Evolutionary conservation across 2,888 invertebrate species (phyloP).

Genomic region (Dorcus parallelipipedus): DNA sequence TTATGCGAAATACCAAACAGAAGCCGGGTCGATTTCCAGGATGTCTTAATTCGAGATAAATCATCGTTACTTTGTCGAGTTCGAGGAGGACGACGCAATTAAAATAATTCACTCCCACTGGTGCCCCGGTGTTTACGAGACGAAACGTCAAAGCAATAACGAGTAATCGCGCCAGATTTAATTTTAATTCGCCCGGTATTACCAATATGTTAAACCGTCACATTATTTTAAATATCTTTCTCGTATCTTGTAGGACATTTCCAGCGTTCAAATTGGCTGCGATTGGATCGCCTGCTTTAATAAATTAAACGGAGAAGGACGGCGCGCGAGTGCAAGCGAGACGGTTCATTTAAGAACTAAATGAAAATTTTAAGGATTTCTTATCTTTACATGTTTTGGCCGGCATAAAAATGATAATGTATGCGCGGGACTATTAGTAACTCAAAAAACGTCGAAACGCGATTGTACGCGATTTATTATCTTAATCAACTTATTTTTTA

Average conservation of each 20-base stretch:
- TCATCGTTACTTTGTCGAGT: too few relatives aligned
- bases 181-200: neutral
- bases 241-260: slow-evolving; percentile 2
- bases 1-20: neutral
- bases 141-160: neutral
- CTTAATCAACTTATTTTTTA: slow-evolving; percentile 3
- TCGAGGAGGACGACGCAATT: neutral
- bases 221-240: slow-evolving; percentile 3
- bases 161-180: neutral
- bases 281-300: neutral
- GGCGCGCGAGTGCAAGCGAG: neutral
- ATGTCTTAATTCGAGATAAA: too few relatives aligned
- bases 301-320: neutral
- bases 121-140: neutral
- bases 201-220: neutral
- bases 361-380: neutral
- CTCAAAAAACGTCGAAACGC: slow-evolving; percentile 3
- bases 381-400: slow-evolving; percentile 3
- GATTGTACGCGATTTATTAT: slow-evolving; percentile 7
- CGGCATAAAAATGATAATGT: slow-evolving; percentile 2
- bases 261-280: neutral
- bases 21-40: neutral
- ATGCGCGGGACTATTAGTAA: slow-evolving; percentile 1
- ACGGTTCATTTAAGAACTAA: slow-evolving; percentile 1
- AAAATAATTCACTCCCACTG: neutral